phyloP scores from a whole-genome alignment of 2,797 vertebrate species.

The Chromis chromis region DNA sequence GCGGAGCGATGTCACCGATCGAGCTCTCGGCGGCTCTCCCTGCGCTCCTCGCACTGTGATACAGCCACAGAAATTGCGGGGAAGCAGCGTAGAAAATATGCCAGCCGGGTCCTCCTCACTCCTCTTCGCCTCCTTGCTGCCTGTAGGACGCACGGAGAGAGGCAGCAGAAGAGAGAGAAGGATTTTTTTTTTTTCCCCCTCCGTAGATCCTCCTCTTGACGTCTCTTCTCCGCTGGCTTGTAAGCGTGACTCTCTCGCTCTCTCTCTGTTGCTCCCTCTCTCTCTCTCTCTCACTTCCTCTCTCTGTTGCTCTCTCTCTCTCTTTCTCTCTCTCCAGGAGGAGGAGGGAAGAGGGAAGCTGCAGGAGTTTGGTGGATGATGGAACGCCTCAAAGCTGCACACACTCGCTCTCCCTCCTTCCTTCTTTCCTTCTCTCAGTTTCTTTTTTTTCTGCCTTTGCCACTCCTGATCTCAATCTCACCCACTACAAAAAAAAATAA shows the following conservation, averaged over 20 bases:
- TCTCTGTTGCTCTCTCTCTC: slow-evolving; percentile 60
- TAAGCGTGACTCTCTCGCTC: slow-evolving; percentile 77
- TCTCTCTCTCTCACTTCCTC: slow-evolving; percentile 67
- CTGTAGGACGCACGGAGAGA: slow-evolving; percentile 76
- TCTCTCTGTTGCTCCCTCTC: slow-evolving; percentile 62
- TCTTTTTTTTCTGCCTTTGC: slow-evolving; percentile 56
- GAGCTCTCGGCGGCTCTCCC: slow-evolving; percentile 75
- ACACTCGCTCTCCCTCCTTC: slow-evolving; percentile 81
- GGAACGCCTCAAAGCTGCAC: slow-evolving; percentile 84
- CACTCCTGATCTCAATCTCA: slow-evolving; percentile 63
- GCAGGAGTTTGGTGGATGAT: slow-evolving; percentile 84
- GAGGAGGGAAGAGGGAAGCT: slow-evolving; percentile 82
- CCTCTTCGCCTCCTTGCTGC: slow-evolving; percentile 71
- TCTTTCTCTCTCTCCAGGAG: slow-evolving; percentile 63
- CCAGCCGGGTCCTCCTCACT: slow-evolving; percentile 74
- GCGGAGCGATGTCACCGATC: slow-evolving; percentile 74
- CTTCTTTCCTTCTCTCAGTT: slow-evolving; percentile 59
- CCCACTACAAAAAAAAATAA: slow-evolving; percentile 64
- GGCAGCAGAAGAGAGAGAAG: slow-evolving; percentile 72
- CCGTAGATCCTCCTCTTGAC: slow-evolving; percentile 82
- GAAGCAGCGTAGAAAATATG: slow-evolving; percentile 72
- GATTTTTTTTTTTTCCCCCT: slow-evolving; percentile 65
- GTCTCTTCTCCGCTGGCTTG: slow-evolving; percentile 80
- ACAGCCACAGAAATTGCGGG: slow-evolving; percentile 68
- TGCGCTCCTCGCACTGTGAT: slow-evolving; percentile 71